Evolutionary conservation across 2,888 invertebrate genomes (phyloP).

Genomic region (Drosophila merina): DNA sequence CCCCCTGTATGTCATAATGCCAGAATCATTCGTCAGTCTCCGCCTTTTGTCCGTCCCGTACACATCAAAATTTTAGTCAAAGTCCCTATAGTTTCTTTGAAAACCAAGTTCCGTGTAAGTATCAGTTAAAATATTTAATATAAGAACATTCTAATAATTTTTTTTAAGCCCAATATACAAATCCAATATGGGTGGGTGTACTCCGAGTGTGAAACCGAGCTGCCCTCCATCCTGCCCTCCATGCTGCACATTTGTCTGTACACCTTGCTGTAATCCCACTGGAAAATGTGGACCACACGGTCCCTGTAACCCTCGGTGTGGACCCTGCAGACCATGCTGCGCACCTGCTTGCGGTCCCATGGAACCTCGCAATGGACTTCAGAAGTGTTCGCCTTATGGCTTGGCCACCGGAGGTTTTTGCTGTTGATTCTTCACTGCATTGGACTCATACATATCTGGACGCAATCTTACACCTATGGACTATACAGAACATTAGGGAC

Average conservation of each 20-base stretch:
- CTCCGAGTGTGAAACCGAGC: not conserved
- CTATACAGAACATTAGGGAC: not conserved
- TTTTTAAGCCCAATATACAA: not conserved
- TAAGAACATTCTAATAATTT: not conserved
- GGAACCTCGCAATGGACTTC: conserved; percentile 15
- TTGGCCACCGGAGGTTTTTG: not conserved
- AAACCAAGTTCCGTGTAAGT: not conserved
- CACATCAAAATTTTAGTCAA: not conserved
- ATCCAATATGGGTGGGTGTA: not conserved
- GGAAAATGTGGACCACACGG: conserved; percentile 14
- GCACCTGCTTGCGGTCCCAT: conserved; percentile 3
- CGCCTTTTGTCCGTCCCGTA: not conserved
- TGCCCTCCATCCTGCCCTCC: not conserved
- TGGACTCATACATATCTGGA: not conserved
- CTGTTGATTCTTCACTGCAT: not conserved
- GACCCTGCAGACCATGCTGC: conserved; percentile 18
- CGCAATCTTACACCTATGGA: not conserved
- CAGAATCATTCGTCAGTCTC: not conserved
- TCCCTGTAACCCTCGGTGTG: conserved; percentile 11
- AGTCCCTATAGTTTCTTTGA: not conserved
- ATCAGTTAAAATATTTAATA: not conserved
- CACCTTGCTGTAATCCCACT: conserved; percentile 11
- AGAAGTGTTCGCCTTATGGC: not conserved
- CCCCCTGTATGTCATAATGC: not conserved
- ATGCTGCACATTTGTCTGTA: conserved; percentile 3